Base-by-base conservation (phyloP, 2,797 vertebrate species). In the Mastacembelus armatus region DNA sequence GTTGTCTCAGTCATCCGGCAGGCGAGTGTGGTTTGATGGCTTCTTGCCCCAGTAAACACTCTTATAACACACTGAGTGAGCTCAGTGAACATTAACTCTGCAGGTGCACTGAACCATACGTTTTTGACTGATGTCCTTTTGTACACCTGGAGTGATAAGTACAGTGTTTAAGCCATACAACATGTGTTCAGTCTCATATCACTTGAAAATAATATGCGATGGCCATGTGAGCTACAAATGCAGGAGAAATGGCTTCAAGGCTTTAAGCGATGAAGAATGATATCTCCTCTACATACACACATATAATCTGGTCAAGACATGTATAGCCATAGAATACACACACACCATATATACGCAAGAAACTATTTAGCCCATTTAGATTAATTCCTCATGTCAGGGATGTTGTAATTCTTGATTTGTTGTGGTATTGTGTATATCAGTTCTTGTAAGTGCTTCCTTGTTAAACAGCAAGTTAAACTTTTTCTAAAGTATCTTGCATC, bases 21-120 rank as follows among this genome's bases (percentile, higher is more conserved):
- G 72, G 81, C 85, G 80, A 83, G 82, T 85, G 87, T 88, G 68
- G 56, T 70, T 49, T 75, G 76, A 77, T 67, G 66, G 66, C 36
- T 42, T 58, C 55, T 38, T 35, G 70, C 72, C 76, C 62, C 66
- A 47, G 68, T 57, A 84, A 89, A 71, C 56, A 21, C 66, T 21
- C 77, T 67, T 64, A 78, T 45, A 48, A 60, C 51, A 45, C 36
- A 22, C 22, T 59, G 48, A 27, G n/a, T 43, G 65, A 65, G 49
- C 65, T 24, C 19, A 40, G 58, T 30, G 65, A 52, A 48, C 57
- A 54, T 43, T 47, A 71, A 68, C 66, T 66, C 66, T 38, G 39
- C 76, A 71, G 71, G 70, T 54, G 33, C 44, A 32, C 7, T 29
- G 10, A 69, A 56, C 35, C 15, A 0, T 62, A 47, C 33, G n/a